phyloP scores from a whole-genome alignment of 1,140 invertebrate species.

The Ceratina japonica region DNA sequence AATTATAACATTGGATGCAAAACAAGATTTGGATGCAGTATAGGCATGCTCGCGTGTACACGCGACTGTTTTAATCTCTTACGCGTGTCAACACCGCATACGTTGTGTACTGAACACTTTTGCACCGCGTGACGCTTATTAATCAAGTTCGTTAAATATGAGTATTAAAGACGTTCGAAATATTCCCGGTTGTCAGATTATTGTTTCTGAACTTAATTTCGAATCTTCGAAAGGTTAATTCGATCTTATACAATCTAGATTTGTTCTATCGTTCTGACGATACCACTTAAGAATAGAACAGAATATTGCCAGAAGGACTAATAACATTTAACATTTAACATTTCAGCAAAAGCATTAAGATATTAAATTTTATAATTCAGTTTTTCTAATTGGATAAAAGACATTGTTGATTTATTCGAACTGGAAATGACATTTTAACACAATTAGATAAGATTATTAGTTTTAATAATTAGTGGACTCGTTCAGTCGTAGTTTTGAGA shows the following conservation, averaged over 20 bases:
- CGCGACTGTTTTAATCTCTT: constrained; percentile 21
- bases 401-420: no score
- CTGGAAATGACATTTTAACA: no score
- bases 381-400: no score
- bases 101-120: constrained; percentile 8
- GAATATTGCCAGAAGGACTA: background rate
- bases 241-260: background rate
- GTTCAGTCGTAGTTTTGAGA: no score
- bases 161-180: constrained; percentile 17
- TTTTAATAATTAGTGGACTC: no score
- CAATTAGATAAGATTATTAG: no score
- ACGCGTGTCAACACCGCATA: background rate
- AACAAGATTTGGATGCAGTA: background rate
- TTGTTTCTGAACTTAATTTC: background rate
- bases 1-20: background rate
- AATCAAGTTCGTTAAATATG: background rate
- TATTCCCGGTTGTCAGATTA: no score
- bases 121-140: background rate
- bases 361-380: no score
- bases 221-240: constrained; percentile 7
- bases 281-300: no score
- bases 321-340: no score
- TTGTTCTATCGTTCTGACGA: background rate
- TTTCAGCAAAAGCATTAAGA: no score
- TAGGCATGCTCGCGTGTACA: background rate